A percentile compares a stretch with the other conserved stretches of the same genome.
phyloP scores from a whole-genome alignment of 2,888 invertebrate genomes.

The Zygogramma bicolorata region DNA sequence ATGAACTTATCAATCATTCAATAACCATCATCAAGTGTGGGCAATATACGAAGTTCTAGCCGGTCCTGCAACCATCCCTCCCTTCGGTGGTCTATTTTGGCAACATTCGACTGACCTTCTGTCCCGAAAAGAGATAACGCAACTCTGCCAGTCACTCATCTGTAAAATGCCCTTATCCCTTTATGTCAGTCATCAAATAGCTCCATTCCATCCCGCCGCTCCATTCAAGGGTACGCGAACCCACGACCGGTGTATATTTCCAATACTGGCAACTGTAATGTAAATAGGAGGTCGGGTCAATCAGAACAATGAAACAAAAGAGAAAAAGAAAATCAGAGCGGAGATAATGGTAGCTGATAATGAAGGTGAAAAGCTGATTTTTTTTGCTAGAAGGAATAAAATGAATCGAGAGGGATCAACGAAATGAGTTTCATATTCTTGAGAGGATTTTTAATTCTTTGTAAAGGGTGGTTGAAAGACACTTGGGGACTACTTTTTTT shows the following conservation, averaged over 20 bases:
- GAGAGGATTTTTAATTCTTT: too few species aligned
- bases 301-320: slow-evolving; percentile 20
- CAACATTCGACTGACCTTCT: slow-evolving; percentile 2
- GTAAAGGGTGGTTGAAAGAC: too few species aligned
- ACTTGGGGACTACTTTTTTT: too few species aligned
- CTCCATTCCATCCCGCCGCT: slow-evolving; percentile 21
- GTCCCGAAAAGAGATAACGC: slow-evolving; percentile 28
- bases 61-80: neutral
- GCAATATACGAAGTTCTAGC: too few species aligned
- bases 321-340: slow-evolving; percentile 26
- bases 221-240: neutral
- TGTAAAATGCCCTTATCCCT: slow-evolving; percentile 35
- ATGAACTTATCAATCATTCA: too few species aligned
- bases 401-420: neutral
- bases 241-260: slow-evolving; percentile 19
- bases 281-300: slow-evolving; percentile 12
- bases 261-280: slow-evolving; percentile 13
- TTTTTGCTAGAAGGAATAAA: neutral
- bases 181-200: slow-evolving; percentile 36
- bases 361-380: slow-evolving; percentile 5
- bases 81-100: neutral
- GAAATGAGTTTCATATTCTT: neutral
- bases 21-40: too few species aligned
- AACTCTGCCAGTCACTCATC: slow-evolving; percentile 19
- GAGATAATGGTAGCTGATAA: slow-evolving; percentile 5